Base-by-base conservation (phyloP, 2,888 invertebrate species). In the Cheilosia vernalis region DNA sequence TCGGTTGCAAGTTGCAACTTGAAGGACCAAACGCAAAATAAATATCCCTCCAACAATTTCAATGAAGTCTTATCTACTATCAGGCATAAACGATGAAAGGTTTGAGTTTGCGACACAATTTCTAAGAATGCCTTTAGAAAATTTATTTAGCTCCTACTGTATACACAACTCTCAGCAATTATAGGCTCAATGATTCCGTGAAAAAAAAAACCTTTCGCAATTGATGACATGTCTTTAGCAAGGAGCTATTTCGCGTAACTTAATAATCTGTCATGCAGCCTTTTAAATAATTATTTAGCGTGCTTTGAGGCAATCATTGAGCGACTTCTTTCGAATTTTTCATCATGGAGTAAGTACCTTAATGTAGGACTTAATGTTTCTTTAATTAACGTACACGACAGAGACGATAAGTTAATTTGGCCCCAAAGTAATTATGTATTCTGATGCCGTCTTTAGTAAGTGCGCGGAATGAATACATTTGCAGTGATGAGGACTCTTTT, bases 301-400 rank as follows among this genome's bases (percentile, higher is more conserved):
- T 74, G 74, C 49, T 40, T 40, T 27, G 17, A 19, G 37, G 58
- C 49, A 74, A 74, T 74, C 64, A 56, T 42, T 58, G 49, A 13
- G 2, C 30, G 58, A 74, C 40, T 49, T 74, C 40, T 27, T 9
- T 64, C 47, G 55, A 56, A 64, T 66, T 64, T 37, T 17, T 64
- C 15, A 40, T 55, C 63, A 64, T 40, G 58, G 49, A 40, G 47
- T 51, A 49, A 74, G 55, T 63, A 64, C 73, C 47, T 27, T 55
- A 56, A 56, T 64, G 55, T 33, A 74, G 40, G 63, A 55, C 64
- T 44, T 33, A 74, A 74, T 64, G 63, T 56, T 74, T 47, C 73
- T 74, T 74, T 74, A 74, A 74, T 74, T 64, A 74, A 74, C 63
- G 44, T 30, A 37, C 55, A 63, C 73, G 63, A 64, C 64, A 74